Evolutionary conservation across 1,140 invertebrate species (phyloP).

Genomic region (Drosophila lowei): DNA sequence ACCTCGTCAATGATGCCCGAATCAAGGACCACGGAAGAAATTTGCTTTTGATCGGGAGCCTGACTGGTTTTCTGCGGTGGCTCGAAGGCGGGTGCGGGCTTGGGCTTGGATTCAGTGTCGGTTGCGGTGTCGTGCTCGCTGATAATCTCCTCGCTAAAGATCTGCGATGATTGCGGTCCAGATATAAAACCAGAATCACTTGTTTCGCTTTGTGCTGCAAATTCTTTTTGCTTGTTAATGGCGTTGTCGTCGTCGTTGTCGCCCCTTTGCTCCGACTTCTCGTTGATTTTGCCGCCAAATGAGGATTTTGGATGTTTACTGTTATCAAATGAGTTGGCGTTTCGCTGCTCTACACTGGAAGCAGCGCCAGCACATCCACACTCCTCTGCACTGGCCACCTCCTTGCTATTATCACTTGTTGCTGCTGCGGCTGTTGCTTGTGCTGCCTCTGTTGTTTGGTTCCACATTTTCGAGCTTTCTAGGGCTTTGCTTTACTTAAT

Average conservation of each 20-base stretch:
- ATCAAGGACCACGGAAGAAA: constrained; percentile 47
- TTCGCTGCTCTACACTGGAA: constrained; percentile 66
- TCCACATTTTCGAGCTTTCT: constrained; percentile 80
- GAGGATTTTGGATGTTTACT: constrained; percentile 62
- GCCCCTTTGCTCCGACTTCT: constrained; percentile 42
- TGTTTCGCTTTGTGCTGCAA: constrained; percentile 79
- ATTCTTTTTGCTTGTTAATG: constrained; percentile 69
- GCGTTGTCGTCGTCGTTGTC: constrained; percentile 26
- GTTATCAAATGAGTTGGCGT: constrained; percentile 49
- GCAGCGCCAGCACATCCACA: constrained; percentile 3
- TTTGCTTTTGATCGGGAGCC: constrained; percentile 10
- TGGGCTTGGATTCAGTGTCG: constrained; percentile 21
- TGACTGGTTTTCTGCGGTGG: constrained; percentile 13
- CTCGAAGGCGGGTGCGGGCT: constrained; percentile 7
- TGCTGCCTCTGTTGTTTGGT: constrained; percentile 62
- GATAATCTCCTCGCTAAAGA: constrained; percentile 63
- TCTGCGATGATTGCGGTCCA: constrained; percentile 73
- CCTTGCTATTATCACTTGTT: constrained; percentile 75
- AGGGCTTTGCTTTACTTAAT: constrained; percentile 49
- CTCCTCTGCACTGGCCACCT: constrained; percentile 41
- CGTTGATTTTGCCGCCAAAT: constrained; percentile 69
- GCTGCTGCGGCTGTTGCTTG: constrained; percentile 54
- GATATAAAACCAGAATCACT: constrained; percentile 83
- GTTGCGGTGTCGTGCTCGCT: constrained; percentile 21
- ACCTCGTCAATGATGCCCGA: constrained; percentile 73